These are phyloP conservation scores for Pedionomus torquatus DNA, from an alignment of 2,113 vertebrate genomes.

Conservation along the genomic window DNA sequence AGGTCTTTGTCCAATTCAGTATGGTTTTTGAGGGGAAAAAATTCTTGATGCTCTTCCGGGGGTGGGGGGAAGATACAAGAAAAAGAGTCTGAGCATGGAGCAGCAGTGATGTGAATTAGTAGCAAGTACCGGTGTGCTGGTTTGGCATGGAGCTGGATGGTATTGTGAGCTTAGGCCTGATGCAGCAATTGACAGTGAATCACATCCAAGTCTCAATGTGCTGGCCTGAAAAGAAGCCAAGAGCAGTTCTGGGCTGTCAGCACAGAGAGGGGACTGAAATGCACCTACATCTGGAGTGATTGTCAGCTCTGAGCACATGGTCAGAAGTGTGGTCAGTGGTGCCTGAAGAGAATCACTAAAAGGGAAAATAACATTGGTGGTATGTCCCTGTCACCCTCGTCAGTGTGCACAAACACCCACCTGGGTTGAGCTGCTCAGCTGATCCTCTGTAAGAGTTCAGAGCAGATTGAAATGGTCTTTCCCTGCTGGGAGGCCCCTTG, in stretches of 20 bases:
- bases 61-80: background rate
- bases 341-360: background rate
- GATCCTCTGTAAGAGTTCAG: background rate
- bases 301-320: background rate
- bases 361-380: background rate
- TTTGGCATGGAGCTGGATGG: background rate
- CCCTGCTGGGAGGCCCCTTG: slow-evolving; percentile 47
- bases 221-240: background rate
- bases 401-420: rapidly evolving
- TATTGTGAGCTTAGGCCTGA: background rate
- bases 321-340: background rate
- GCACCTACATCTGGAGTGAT: background rate
- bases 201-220: background rate
- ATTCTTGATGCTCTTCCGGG: background rate
- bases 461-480: slow-evolving; percentile 32
- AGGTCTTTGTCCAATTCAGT: background rate
- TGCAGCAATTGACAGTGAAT: background rate
- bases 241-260: background rate
- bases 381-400: background rate
- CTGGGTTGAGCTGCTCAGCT: background rate
- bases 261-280: background rate
- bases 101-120: background rate
- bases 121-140: background rate
- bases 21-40: background rate
- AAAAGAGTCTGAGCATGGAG: background rate